Conservation (phyloP, 2,888 invertebrate species). For the Drosophila siamana region DNA sequence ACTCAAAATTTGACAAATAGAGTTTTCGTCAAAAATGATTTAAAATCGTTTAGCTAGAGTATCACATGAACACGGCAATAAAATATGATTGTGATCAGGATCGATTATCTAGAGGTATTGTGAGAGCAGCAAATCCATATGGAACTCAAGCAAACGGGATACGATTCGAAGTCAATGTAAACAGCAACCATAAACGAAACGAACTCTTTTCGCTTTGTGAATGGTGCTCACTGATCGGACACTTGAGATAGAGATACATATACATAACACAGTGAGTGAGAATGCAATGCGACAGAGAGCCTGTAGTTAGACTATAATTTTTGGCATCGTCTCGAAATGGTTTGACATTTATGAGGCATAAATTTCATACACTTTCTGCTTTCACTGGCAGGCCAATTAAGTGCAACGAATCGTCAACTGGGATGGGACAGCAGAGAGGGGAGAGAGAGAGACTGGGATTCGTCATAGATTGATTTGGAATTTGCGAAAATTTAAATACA, state of each 20-base stretch:
- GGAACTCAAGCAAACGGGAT: neutral
- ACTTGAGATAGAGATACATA: constrained; percentile 66
- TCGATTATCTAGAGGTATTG: neutral
- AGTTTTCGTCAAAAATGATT: too few species aligned
- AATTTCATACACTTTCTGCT: constrained; percentile 68
- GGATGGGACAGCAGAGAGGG: constrained; percentile 2
- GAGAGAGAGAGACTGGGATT: constrained; percentile 40
- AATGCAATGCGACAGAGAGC: constrained; percentile 11
- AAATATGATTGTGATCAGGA: neutral
- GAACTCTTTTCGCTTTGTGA: constrained; percentile 25
- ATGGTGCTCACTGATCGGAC: constrained; percentile 30
- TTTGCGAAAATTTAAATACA: constrained; percentile 74
- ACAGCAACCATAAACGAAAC: constrained; percentile 1
- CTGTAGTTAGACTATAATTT: constrained; percentile 23
- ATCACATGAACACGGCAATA: neutral
- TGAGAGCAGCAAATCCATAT: too few species aligned
- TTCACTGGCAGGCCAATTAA: constrained; percentile 65
- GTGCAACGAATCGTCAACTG: constrained; percentile 66
- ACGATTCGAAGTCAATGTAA: constrained; percentile 1
- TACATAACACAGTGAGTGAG: too few species aligned
- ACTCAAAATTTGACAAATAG: too few species aligned
- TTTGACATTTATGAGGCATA: constrained; percentile 78
- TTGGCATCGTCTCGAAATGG: constrained; percentile 29
- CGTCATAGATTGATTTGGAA: constrained; percentile 62
- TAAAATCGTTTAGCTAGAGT: too few species aligned